Percentiles rank a stretch among this genome's conserved stretches.
These are phyloP conservation scores for Sterrhoptilus dennistouni DNA, from an alignment of 2,113 vertebrate genomes.

Conservation along the genomic window DNA sequence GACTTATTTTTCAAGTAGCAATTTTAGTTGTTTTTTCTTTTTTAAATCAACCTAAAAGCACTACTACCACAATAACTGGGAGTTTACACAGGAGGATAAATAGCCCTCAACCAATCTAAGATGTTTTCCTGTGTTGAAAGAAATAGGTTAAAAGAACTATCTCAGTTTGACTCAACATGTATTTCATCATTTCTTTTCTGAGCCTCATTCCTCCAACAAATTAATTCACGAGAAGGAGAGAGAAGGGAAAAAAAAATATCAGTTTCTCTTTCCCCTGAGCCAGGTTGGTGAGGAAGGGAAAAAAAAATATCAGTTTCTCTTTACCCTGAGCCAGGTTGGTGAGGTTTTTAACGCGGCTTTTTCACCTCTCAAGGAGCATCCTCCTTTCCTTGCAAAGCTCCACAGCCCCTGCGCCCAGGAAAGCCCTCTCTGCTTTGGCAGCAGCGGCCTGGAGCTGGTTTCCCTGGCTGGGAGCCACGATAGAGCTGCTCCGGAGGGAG, in stretches of 20 bases:
- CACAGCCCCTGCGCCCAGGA: neutral
- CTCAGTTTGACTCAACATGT: neutral
- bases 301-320: neutral
- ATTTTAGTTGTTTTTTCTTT: neutral
- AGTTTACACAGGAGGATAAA: neutral
- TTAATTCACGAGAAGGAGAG: neutral
- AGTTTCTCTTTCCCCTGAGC: neutral
- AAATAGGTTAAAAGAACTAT: neutral
- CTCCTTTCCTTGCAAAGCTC: neutral
- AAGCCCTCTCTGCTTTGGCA: slow-evolving; percentile 5
- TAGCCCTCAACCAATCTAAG: neutral
- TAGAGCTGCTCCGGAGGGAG: neutral
- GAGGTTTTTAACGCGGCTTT: neutral
- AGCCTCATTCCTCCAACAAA: neutral
- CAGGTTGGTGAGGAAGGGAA: neutral
- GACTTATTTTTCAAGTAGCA: neutral
- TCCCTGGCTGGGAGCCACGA: neutral
- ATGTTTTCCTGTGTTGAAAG: neutral
- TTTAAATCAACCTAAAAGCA: neutral
- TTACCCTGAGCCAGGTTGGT: neutral
- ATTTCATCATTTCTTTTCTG: neutral
- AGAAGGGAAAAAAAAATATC: neutral
- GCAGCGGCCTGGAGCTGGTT: neutral
- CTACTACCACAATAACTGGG: neutral
- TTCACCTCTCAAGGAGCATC: neutral